Conservation (phyloP, 2,888 invertebrate genomes). For the Lamellibrachia satsuma region DNA sequence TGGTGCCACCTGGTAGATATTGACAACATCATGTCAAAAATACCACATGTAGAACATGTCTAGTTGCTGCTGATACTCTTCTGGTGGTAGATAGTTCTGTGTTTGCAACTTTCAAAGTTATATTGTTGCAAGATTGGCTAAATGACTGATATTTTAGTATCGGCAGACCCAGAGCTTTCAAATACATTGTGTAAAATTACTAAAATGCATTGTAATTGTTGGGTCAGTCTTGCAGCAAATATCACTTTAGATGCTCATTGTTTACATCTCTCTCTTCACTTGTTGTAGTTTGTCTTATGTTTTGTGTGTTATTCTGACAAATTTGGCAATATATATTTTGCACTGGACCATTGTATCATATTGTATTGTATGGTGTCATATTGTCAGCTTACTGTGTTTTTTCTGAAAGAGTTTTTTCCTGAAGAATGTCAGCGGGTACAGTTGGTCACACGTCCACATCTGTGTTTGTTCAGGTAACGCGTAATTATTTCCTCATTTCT, state of each 20-base stretch:
- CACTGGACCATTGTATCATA: background rate
- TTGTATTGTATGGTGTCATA: background rate
- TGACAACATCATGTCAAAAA: background rate
- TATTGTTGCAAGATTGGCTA: background rate
- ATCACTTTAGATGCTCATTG: too few relatives aligned
- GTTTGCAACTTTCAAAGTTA: background rate
- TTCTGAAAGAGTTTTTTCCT: too few relatives aligned
- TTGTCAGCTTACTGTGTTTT: background rate
- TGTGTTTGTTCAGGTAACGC: background rate
- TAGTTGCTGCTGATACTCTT: background rate
- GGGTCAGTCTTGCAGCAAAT: too few relatives aligned
- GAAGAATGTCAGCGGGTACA: background rate
- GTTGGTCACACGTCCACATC: background rate
- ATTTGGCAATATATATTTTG: background rate
- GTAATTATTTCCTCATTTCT: background rate
- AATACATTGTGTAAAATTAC: background rate
- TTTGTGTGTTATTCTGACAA: background rate
- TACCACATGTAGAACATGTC: background rate
- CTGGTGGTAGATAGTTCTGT: background rate
- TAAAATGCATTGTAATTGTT: background rate
- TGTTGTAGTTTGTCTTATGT: too few relatives aligned
- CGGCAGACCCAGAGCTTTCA: background rate
- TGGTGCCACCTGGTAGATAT: background rate
- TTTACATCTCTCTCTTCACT: too few relatives aligned
- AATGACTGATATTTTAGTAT: background rate